Percentiles rank a stretch among this genome's conserved stretches.
Conservation (phyloP, 2,797 vertebrate genomes). For the Xenentodon cancila region DNA sequence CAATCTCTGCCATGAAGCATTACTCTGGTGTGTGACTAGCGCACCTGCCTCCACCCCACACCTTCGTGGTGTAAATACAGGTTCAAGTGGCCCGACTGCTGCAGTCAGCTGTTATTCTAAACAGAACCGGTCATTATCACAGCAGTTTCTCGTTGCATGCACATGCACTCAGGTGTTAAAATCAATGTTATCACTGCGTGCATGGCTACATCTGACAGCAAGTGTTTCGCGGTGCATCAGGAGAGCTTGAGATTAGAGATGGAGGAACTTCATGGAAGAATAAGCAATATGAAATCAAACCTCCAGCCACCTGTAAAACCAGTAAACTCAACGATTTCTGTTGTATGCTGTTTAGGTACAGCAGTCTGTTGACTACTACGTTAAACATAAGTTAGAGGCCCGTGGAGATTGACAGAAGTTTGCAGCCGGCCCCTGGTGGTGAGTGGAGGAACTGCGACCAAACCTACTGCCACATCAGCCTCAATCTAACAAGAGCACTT, state of each 20-base stretch:
- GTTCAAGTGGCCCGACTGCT: constrained; percentile 40
- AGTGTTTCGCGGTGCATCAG: constrained; percentile 1
- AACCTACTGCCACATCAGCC: too few relatives aligned
- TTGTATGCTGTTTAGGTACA: too few relatives aligned
- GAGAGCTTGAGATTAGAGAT: constrained; percentile 5
- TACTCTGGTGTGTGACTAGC: constrained; percentile 37
- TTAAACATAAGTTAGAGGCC: too few relatives aligned
- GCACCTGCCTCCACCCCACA: constrained; percentile 47
- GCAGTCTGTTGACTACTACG: too few relatives aligned
- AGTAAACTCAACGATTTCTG: neutral
- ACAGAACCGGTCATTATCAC: constrained; percentile 17
- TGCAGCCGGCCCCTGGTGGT: too few relatives aligned
- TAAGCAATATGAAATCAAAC: constrained; percentile 13
- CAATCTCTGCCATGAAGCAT: constrained; percentile 21
- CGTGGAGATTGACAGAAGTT: too few relatives aligned
- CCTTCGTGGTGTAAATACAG: constrained; percentile 63
- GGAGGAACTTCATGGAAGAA: constrained; percentile 21
- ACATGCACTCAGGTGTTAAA: constrained; percentile 42
- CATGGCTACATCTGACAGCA: constrained; percentile 18
- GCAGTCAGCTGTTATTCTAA: constrained; percentile 32
- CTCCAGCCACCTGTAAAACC: neutral
- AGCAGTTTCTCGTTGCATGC: constrained; percentile 23
- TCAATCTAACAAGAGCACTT: too few relatives aligned
- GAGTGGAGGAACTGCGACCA: too few relatives aligned
- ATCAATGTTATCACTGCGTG: constrained; percentile 34